Percentiles rank a stretch among this genome's conserved stretches.
phyloP scores from a whole-genome alignment of 2,797 vertebrate species.

The Mormyrops boulengeri region DNA sequence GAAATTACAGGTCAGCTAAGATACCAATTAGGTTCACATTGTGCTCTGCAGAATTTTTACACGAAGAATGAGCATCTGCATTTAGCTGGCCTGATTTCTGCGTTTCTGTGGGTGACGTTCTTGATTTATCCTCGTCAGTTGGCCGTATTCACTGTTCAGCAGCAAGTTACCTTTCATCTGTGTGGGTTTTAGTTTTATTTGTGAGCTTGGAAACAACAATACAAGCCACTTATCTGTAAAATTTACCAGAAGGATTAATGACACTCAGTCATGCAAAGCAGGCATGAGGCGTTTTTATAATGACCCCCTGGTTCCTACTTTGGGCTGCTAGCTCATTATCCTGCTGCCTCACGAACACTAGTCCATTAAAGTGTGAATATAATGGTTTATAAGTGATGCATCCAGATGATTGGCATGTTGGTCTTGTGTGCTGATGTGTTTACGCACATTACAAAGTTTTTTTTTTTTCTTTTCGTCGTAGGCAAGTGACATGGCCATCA shows the following conservation, averaged over 20 bases:
- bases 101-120: background rate
- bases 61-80: background rate
- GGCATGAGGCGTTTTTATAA: background rate
- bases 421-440: background rate
- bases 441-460: background rate
- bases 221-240: conserved; percentile 4
- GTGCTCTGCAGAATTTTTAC: background rate
- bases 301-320: background rate
- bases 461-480: background rate
- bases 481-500: background rate
- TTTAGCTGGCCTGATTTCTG: background rate
- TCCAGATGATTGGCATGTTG: background rate
- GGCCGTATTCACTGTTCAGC: background rate
- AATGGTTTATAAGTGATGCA: background rate
- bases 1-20: background rate
- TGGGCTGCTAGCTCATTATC: background rate
- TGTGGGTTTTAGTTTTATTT: conserved; percentile 10
- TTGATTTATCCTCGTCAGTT: background rate
- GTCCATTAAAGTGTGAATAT: background rate
- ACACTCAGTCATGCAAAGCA: conserved; percentile 5
- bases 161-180: background rate
- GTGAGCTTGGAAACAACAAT: background rate
- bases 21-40: background rate
- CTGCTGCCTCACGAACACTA: background rate
- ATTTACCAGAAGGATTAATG: conserved; percentile 6